Percentiles rank a stretch among this genome's conserved stretches.
Conservation (phyloP, 2,797 vertebrate species). For the Sarcoramphus papa region DNA sequence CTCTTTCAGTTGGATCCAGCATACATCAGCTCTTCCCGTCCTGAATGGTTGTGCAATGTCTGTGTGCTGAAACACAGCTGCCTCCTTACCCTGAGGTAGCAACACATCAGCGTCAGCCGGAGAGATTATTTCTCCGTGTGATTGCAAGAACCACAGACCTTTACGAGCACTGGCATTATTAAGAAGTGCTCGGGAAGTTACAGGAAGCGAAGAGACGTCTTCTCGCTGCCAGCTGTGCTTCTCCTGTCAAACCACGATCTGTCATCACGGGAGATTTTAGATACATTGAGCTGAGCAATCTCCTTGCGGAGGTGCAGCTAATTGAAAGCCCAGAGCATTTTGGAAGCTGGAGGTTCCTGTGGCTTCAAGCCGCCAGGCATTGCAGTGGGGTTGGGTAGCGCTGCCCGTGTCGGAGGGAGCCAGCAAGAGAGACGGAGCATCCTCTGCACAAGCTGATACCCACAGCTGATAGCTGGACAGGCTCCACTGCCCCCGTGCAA, state of each 20-base stretch:
- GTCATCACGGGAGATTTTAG: not conserved
- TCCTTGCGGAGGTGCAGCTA: not conserved
- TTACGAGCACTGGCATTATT: rapidly evolving
- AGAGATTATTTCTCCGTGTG: not conserved
- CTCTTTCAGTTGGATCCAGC: not conserved
- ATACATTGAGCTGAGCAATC: not conserved
- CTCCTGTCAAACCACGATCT: not conserved
- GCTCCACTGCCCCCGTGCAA: rapidly evolving
- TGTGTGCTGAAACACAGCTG: not conserved
- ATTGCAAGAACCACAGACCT: not conserved
- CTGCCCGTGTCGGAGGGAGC: not conserved
- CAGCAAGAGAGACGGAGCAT: not conserved
- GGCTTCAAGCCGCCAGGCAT: not conserved
- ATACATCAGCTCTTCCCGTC: not conserved
- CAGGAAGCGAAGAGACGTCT: not conserved
- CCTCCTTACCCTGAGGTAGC: not conserved
- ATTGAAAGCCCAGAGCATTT: not conserved
- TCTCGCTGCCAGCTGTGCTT: not conserved
- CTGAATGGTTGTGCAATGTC: not conserved
- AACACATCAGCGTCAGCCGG: not conserved
- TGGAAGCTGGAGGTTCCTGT: not conserved
- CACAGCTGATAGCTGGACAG: not conserved
- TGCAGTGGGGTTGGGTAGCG: not conserved
- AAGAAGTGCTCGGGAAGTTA: not conserved
- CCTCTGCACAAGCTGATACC: not conserved